Percentiles rank a stretch among this genome's conserved stretches.
Conservation (phyloP, 2,113 vertebrate species). For the Lampris megalopsis region DNA sequence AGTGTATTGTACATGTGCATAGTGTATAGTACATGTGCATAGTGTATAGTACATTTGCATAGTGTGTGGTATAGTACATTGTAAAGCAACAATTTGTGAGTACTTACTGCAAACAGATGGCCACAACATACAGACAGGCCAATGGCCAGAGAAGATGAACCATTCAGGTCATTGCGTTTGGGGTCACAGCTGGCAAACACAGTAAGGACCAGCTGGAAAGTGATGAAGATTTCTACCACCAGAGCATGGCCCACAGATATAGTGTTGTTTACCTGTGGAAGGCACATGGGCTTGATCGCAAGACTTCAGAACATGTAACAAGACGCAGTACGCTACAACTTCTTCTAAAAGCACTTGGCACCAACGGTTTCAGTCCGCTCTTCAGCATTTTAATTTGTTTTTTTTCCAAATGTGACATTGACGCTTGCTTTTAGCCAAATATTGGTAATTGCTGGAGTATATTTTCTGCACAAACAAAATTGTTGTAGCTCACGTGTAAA, state of each 20-base stretch:
- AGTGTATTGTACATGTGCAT: too few relatives aligned
- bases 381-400: too few relatives aligned
- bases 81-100: neutral
- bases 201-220: conserved; percentile 93
- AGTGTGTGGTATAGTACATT: neutral
- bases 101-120: conserved; percentile 93
- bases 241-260: conserved; percentile 89
- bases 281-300: conserved; percentile 25
- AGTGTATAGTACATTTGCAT: too few relatives aligned
- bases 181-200: conserved; percentile 93
- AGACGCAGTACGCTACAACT: neutral
- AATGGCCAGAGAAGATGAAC: conserved; percentile 89
- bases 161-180: conserved; percentile 88
- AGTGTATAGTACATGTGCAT: too few relatives aligned
- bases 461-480: too few relatives aligned
- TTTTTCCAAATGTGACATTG: too few relatives aligned
- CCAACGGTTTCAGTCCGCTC: too few relatives aligned
- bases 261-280: conserved; percentile 83
- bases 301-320: neutral
- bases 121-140: conserved; percentile 91
- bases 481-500: too few relatives aligned
- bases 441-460: too few relatives aligned
- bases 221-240: conserved; percentile 91
- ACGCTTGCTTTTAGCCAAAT: too few relatives aligned
- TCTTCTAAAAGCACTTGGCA: too few relatives aligned